phyloP scores from a whole-genome alignment of 1,140 invertebrate genomes.

The Heliconius nattereri region DNA sequence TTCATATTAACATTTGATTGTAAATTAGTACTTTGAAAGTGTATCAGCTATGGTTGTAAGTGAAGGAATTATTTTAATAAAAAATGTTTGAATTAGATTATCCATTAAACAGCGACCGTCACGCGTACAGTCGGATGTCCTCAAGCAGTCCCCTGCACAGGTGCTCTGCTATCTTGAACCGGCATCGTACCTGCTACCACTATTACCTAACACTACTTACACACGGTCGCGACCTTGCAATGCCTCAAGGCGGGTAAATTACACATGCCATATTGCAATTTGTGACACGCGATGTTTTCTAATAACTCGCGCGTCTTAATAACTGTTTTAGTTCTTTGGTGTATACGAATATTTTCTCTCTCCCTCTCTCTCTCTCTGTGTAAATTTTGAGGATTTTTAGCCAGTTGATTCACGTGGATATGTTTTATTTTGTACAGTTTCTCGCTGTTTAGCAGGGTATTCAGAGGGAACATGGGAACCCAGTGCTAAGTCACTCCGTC shows the following conservation, averaged over 20 bases:
- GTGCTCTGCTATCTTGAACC: not conserved
- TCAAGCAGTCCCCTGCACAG: no score
- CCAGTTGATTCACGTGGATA: not conserved
- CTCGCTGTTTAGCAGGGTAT: not conserved
- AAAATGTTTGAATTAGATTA: no score
- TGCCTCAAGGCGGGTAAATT: slow-evolving; percentile 13
- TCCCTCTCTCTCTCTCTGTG: not conserved
- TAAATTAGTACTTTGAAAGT: no score
- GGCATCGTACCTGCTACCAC: not conserved
- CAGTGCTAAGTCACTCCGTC: not conserved
- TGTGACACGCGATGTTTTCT: slow-evolving; percentile 13
- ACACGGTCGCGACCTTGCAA: not conserved
- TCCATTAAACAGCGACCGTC: no score
- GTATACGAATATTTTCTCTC: not conserved
- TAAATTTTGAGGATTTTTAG: not conserved
- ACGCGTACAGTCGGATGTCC: no score
- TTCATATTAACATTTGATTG: no score
- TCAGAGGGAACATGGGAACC: not conserved
- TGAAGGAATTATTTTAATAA: no score
- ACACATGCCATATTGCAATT: not conserved
- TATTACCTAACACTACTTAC: slow-evolving; percentile 2
- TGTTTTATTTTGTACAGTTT: not conserved
- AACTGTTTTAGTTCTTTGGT: slow-evolving; percentile 1
- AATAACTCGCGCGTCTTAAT: not conserved
- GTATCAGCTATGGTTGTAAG: no score